Percentiles rank a stretch among this genome's conserved stretches.
These are phyloP conservation scores for Mycetomoellerius zeteki DNA, from an alignment of 1,140 invertebrate species.

Conservation along the genomic window DNA sequence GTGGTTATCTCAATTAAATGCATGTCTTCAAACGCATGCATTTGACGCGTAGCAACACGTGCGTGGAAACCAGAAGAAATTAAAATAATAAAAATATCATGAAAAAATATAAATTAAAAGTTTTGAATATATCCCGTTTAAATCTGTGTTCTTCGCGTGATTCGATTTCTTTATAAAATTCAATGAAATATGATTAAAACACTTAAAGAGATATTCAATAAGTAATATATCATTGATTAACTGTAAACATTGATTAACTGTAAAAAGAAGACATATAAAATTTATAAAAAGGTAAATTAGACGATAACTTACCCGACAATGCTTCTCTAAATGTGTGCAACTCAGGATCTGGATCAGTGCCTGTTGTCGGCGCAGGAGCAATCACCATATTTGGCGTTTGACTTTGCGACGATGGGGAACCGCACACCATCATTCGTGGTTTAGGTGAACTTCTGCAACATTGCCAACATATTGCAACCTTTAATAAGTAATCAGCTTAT, in stretches of 20 bases:
- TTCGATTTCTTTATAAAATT: neutral
- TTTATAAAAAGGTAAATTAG: conserved; percentile 1
- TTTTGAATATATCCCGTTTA: no score
- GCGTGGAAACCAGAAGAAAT: no score
- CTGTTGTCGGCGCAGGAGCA: conserved; percentile 82
- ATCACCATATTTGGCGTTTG: conserved; percentile 85
- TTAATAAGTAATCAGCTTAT: neutral
- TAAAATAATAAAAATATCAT: no score
- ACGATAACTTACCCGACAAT: conserved; percentile 85
- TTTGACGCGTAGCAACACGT: no score
- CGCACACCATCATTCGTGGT: conserved; percentile 86
- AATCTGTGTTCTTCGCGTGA: no score
- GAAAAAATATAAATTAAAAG: no score
- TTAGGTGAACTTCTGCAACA: conserved; percentile 87
- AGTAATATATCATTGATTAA: neutral
- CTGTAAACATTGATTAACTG: no score
- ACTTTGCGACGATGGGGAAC: conserved; percentile 86
- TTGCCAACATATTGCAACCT: neutral
- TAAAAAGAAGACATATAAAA: neutral
- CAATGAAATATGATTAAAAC: neutral
- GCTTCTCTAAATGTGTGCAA: conserved; percentile 93
- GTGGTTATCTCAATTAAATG: no score
- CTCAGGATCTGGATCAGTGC: conserved; percentile 88
- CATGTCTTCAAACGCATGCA: no score
- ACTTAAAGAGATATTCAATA: neutral